Percentiles rank a stretch among this genome's conserved stretches.
These are phyloP conservation scores for Phallusia fumigata DNA, from an alignment of 23 tunicate genomes.

Conservation along the genomic window DNA sequence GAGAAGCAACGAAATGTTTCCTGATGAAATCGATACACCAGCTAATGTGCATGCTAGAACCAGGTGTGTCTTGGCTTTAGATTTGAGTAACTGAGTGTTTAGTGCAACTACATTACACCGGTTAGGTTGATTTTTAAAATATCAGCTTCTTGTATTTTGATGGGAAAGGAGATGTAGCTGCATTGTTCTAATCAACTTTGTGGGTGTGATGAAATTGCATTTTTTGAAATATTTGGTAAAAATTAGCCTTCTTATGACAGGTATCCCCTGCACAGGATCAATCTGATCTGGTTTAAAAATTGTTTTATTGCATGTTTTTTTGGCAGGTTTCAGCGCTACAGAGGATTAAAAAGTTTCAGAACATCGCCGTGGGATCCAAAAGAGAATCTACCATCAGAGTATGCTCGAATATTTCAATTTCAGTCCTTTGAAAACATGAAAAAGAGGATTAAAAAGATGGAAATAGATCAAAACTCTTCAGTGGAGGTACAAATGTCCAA, in stretches of 20 bases:
- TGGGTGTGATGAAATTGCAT: no score
- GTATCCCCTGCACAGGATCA: no score
- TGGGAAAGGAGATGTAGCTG: no score
- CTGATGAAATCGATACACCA: conserved; percentile 97
- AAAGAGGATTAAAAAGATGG: conserved; percentile 38
- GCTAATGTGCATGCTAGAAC: conserved; percentile 57
- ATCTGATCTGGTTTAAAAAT: no score
- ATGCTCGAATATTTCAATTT: conserved; percentile 85
- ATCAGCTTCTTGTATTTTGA: no score
- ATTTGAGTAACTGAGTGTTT: no score
- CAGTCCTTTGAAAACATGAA: conserved; percentile 56
- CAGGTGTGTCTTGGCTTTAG: conserved; percentile 49
- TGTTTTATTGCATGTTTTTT: not conserved
- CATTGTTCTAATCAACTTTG: no score
- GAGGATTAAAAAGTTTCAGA: conserved; percentile 89
- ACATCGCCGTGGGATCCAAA: conserved; percentile 95
- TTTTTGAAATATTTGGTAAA: no score
- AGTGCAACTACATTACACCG: no score
- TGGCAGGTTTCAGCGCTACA: conserved; percentile 77
- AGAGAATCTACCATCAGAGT: conserved; percentile 91
- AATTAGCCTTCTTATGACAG: no score
- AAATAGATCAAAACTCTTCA: conserved; percentile 30
- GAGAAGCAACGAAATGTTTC: conserved; percentile 75
- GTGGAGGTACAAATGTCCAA: conserved; percentile 33
- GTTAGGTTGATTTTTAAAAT: no score